Evolutionary conservation across 2,888 invertebrate genomes (phyloP), one percentile per base, ranked within the genome.

Genomic region (Ochropleura plecta): DNA sequence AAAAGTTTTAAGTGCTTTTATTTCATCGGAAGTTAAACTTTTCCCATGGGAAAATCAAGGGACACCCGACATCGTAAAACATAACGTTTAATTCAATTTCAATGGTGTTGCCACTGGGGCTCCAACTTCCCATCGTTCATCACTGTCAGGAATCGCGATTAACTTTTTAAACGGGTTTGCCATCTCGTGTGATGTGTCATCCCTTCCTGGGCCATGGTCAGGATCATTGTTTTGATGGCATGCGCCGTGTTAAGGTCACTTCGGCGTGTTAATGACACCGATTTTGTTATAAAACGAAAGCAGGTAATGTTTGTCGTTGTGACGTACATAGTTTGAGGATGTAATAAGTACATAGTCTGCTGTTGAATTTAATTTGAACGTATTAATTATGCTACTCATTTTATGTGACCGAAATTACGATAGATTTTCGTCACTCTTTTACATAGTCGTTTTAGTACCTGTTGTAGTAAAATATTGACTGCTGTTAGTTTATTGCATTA

Each of bases 1-100:
- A 78, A 77, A 83, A 87, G 76, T 83, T 87, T 81, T 62, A 76
- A 85, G 77, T 80, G 76, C 74, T 85, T 82, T 79, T 76, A 76
- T 83, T 80, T 78, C 64, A 78, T 76, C 65, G 51, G 49, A 79
- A 76, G 71, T 74, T 72, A 48, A 74, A 79, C 55, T 74, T 86
- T 82, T 79, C 69, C 71, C 60, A 64, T 73, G 68, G 76, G 78
- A 74, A 75, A 81, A 74, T 76, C 65, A 51, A 48, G 46, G 65
- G 48, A 68, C 30, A 57, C 57, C 51, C 65, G n/a, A 60, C 63
- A 68, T 73, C 49, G 60, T 74, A 73, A 72, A 79, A 70, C 63
- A 73, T 51, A 75, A 79, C 49, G 46, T 70, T 73, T 68, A 57
- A 63, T 80, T 80, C 46, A 77, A 77, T 83, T 74, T 14, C 59